Evolutionary conservation across 23 tunicate species (phyloP), one percentile per base, ranked within the genome.

Genomic region (Clavelina lepadiformis): DNA sequence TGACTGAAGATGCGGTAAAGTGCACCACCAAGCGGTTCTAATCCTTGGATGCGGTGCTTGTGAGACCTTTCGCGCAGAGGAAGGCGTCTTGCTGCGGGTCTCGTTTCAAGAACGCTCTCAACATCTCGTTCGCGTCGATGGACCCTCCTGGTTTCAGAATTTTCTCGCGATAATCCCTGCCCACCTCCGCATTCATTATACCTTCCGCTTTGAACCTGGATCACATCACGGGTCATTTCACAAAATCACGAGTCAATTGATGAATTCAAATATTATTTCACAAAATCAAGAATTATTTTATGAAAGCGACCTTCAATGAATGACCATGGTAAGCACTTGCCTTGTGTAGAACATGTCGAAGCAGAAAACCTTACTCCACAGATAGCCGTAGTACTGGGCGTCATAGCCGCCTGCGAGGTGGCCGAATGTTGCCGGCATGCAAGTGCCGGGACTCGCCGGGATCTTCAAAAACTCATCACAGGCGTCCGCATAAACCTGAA

Each of bases 291-390:
- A n/a, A n/a, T n/a, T n/a, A n/a, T n/a, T n/a, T n/a, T n/a, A n/a
- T n/a, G n/a, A n/a, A n/a, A n/a, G n/a, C n/a, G n/a, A n/a, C n/a
- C n/a, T n/a, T n/a, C n/a, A n/a, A n/a, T n/a, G n/a, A n/a, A n/a
- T n/a, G n/a, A n/a, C n/a, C n/a, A n/a, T n/a, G n/a, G n/a, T n/a
- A n/a, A n/a, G n/a, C n/a, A n/a, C 82, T 32, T 18, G 74, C 96
- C 96, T 80, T 27, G 96, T 27, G 73, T 79, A 68, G 41, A 75
- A 88, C 96, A 88, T 88, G 56, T 88, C 96, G 60, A 54, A 88
- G 71, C 96, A 88, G 65, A 88, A 88, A 1, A 88, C 96, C 58
- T 88, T 87, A 37, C 96, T 88, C 96, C 96, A 88, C 73, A 88
- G 34, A 34, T 88, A 88, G 13, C 96, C 96, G 38, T 88, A 88